phyloP scores from a whole-genome alignment of 2,797 vertebrate species.

The Enteromius anoplus region DNA sequence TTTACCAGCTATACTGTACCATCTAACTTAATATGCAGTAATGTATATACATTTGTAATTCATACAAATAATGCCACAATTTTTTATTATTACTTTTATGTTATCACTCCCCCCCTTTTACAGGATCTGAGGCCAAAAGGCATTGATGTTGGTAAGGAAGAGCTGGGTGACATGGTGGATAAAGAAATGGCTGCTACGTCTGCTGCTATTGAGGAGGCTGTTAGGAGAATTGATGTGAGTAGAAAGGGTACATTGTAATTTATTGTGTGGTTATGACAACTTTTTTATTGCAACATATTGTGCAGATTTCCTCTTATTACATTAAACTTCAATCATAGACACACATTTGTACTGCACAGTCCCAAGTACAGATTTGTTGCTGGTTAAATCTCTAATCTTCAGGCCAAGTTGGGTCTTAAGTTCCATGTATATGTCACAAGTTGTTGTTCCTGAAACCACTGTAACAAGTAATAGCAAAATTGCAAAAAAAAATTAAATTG shows the following conservation, averaged over 20 bases:
- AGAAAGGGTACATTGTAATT: background rate
- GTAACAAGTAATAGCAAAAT: background rate
- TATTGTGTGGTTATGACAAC: background rate
- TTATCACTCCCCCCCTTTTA: background rate
- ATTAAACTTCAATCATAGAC: background rate
- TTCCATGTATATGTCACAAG: background rate
- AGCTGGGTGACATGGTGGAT: conserved; percentile 95
- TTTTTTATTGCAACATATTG: background rate
- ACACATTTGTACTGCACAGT: background rate
- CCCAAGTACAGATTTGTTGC: background rate
- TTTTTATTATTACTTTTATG: background rate
- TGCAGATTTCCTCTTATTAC: background rate
- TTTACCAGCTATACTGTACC: background rate
- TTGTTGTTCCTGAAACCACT: background rate
- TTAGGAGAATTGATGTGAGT: conserved; percentile 92
- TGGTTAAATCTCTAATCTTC: background rate
- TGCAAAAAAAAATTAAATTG: too few species aligned
- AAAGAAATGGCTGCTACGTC: conserved; percentile 97
- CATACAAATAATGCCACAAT: background rate
- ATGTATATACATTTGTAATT: background rate
- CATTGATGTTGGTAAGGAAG: conserved; percentile 90
- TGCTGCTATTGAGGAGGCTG: conserved; percentile 91
- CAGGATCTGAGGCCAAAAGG: conserved; percentile 93
- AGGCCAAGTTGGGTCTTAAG: background rate
- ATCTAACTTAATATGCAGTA: background rate